Conservation (phyloP, 2,888 invertebrate genomes). For the Ryuthela nishihirai region DNA sequence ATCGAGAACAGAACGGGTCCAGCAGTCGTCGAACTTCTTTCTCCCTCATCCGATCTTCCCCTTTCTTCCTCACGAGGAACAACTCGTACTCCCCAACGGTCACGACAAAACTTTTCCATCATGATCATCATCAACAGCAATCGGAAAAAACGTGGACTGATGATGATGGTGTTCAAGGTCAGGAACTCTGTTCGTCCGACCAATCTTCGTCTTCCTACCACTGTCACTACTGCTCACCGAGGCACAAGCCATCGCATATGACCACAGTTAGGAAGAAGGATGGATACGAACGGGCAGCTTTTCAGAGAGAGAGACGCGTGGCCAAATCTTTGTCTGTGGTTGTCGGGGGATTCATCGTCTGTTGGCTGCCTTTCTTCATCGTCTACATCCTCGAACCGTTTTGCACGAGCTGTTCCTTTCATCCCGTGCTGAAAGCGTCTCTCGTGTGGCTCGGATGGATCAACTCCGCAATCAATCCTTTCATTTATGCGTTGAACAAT, state of each 20-base stretch:
- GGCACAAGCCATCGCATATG: conserved; percentile 9
- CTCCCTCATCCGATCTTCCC: conserved; percentile 18
- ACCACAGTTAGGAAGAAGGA: conserved; percentile 27
- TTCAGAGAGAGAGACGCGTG: conserved; percentile 34
- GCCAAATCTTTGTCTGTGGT: conserved; percentile 36
- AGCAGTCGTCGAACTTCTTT: conserved; percentile 21
- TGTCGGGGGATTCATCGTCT: conserved; percentile 81
- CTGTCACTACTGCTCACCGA: conserved; percentile 26
- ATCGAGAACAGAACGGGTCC: too few relatives aligned
- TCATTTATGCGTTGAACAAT: conserved; percentile 94
- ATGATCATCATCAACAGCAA: background rate
- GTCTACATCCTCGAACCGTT: conserved; percentile 90
- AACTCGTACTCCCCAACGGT: conserved; percentile 26
- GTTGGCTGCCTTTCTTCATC: conserved; percentile 94
- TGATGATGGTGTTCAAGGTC: background rate
- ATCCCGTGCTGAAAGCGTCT: conserved; percentile 78
- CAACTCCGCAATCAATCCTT: conserved; percentile 94
- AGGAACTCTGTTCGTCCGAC: background rate
- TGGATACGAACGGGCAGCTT: conserved; percentile 37
- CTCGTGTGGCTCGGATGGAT: conserved; percentile 99
- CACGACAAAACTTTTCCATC: conserved; percentile 26
- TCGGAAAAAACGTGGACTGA: background rate
- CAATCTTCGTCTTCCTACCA: conserved; percentile 1
- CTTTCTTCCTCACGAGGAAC: conserved; percentile 20
- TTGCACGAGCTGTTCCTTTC: conserved; percentile 76